Evolutionary conservation across 2,888 invertebrate species (phyloP), one percentile per base, ranked within the genome.

Genomic region (Cephus runcator): DNA sequence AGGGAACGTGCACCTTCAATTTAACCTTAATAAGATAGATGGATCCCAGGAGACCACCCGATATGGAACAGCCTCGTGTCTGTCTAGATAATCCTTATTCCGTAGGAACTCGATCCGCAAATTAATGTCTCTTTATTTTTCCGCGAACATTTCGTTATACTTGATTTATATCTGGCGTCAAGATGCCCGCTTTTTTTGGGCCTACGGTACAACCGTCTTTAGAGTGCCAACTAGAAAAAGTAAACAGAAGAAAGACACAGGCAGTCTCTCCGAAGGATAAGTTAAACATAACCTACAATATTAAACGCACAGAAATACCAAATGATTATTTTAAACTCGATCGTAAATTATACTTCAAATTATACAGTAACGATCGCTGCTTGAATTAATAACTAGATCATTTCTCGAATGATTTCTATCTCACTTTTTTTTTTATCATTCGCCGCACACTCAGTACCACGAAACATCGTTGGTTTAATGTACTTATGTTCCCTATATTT

Each of bases 21-120:
- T 86, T 84, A 86, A 84, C 86, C 85, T 84, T 86, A 88, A 88
- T 86, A 87, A 88, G 88, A 89, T 88, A 85, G 85, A 88, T 88
- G 87, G 84, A 85, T 89, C 87, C 86, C 86, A 78, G 81, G 88
- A 85, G 87, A 85, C 84, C 78, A 77, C 78, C 81, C 82, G 84
- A 83, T 87, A 86, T 82, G 86, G 84, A 81, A 79, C 81, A 81
- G 76, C 73, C 76, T 78, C 77, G 77, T 75, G 77, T 79, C 56
- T 75, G 34, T 40, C n/a, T 73, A 56, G 56, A 40, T 56, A 40
- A n/a, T 79, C n/a, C 77, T 40, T 69, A 77, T 33, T 30, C n/a
- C 56, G 40, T 79, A 78, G 76, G 76, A 81, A 79, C 71, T 79
- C 75, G 75, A 78, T 79, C 80, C 82, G 83, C 87, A 84, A 88